phyloP scores from a whole-genome alignment of 53 echinoderm and acorn worm species.

The Echinometra lucunter region DNA sequence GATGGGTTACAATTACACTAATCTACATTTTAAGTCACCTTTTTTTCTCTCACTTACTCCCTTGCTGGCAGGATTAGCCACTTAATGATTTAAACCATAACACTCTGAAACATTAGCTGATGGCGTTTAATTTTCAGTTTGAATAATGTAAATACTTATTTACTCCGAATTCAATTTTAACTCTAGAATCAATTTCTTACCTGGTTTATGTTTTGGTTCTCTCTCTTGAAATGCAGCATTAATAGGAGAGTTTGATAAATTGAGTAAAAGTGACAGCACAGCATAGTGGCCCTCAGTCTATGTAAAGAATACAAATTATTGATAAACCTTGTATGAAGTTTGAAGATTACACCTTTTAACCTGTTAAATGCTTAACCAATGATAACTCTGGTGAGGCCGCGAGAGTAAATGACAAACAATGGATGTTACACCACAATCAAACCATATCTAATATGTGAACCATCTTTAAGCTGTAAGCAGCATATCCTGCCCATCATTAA shows the following conservation, averaged over 20 bases:
- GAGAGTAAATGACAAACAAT: background rate
- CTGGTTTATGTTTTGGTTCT: constrained; percentile 38
- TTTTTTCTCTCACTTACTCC: too few relatives aligned
- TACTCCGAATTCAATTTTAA: too few relatives aligned
- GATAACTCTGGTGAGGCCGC: background rate
- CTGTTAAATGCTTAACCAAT: background rate
- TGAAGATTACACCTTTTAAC: background rate
- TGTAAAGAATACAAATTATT: background rate
- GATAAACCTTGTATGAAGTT: background rate
- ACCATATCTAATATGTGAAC: background rate
- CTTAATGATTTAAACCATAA: too few relatives aligned
- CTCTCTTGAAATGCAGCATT: constrained; percentile 74
- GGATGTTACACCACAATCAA: too few relatives aligned
- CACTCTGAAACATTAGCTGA: too few relatives aligned
- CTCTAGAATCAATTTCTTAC: constrained; percentile 70
- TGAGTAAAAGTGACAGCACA: constrained; percentile 79
- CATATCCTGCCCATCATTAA: too few relatives aligned
- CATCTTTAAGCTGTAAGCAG: background rate
- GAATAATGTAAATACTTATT: too few relatives aligned
- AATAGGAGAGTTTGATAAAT: constrained; percentile 75
- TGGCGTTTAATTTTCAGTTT: too few relatives aligned
- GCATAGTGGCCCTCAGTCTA: constrained; percentile 88
- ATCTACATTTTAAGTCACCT: too few relatives aligned
- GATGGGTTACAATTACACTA: too few relatives aligned
- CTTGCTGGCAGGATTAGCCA: too few relatives aligned